Base-by-base conservation (phyloP, 2,888 invertebrate genomes). In the Apeira syringaria region DNA sequence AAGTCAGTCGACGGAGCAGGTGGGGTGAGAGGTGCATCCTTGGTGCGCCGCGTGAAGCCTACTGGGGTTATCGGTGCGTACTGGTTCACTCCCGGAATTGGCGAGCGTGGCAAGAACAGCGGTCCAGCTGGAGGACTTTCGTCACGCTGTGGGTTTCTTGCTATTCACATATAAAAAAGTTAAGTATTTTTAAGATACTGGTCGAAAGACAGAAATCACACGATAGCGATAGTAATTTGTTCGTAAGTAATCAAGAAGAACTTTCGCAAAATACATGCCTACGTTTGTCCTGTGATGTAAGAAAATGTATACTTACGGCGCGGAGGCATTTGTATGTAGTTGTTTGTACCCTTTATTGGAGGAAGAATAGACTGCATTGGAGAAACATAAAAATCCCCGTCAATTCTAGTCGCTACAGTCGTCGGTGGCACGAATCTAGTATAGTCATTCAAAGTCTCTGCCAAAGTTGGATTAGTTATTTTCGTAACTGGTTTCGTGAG, bases 51-150 rank as follows among this genome's bases (percentile, higher is more conserved):
- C n/a, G 68, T 68, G 50, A 87, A 87, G 2, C 70, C 70, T 3
- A 87, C 85, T 0, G 78, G 69, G n/a, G 75, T 64, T 37, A 86
- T 74, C 1, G 87, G 84, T 3, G 82, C 85, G 56, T 73, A 84
- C 46, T 88, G 85, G 4, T 73, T 72, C 1, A 68, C 61, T 2
- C 66, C 44, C 4, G 50, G 20, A 1, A 69, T 60, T 13, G 70
- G 17, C 2, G 30, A 53, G 15, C 77, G 68, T 0, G 74, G 56
- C 29, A 83, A 39, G 43, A 86, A 85, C 36, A 81, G 79, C 7
- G 85, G 83, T 18, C 71, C 68, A 0, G 79, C 75, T 13, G 83
- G 82, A 3, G 82, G 84, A 47, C 83, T 85, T 42, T 85, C 84
- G 42, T 87, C 87, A 5, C 83, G 79, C 47, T 68, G 61, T 2